Percentiles rank a stretch among this genome's conserved stretches.
Conservation (phyloP, 2,888 invertebrate species). For the Drosophila paramelanica region DNA sequence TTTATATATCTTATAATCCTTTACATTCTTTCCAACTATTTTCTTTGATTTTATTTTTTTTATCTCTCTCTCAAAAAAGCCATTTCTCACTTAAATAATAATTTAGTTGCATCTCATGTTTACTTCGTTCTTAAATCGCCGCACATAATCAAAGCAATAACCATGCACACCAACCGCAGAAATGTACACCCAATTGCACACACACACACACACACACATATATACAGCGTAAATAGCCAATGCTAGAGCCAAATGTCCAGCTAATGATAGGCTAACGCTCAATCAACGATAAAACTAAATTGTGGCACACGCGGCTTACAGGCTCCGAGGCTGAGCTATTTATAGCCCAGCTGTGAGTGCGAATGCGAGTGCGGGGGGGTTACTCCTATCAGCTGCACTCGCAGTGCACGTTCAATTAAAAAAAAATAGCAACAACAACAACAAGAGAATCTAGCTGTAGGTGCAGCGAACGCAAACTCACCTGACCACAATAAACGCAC, state of each 20-base stretch:
- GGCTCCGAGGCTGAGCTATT: constrained; percentile 58
- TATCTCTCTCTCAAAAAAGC: not conserved
- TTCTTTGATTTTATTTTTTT: not conserved
- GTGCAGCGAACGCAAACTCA: constrained; percentile 64
- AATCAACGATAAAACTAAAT: constrained; percentile 78
- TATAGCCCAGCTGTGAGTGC: constrained; percentile 47
- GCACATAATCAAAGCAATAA: constrained; percentile 31
- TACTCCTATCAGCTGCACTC: constrained; percentile 57
- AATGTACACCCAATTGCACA: constrained; percentile 42
- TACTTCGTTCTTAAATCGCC: constrained; percentile 11
- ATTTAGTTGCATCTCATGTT: constrained; percentile 17
- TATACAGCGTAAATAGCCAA: constrained; percentile 35
- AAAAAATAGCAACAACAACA: constrained; percentile 42
- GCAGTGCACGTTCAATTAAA: constrained; percentile 60
- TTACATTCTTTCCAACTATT: not conserved
- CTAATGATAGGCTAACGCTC: constrained; percentile 79
- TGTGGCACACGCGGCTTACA: constrained; percentile 72
- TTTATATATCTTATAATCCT: not conserved
- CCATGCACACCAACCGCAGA: constrained; percentile 32
- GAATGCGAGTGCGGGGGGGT: constrained; percentile 33
- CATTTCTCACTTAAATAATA: constrained; percentile 1
- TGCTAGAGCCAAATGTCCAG: constrained; percentile 62
- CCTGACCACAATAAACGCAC: constrained; percentile 54
- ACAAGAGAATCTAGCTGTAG: constrained; percentile 45
- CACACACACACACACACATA: constrained; percentile 10